A percentile compares a stretch with the other conserved stretches of the same genome.
Evolutionary conservation across 2,888 invertebrate species (phyloP).

Genomic region (Eulithis prunata): DNA sequence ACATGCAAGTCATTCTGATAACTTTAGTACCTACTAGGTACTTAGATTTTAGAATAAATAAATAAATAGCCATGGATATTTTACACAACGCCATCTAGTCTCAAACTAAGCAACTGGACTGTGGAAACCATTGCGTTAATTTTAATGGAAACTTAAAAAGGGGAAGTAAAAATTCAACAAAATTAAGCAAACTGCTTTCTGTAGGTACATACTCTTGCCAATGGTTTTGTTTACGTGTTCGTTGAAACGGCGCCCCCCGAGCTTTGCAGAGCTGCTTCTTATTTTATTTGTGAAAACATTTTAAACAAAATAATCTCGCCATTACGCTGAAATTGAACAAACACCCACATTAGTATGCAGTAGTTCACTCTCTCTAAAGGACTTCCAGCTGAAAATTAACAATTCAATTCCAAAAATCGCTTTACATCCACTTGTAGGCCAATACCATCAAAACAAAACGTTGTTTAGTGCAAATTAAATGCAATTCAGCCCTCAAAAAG

Average conservation of each 20-base stretch:
- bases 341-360: slow-evolving; percentile 42
- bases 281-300: slow-evolving; percentile 37
- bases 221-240: slow-evolving; percentile 37
- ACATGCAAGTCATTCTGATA: too few relatives aligned
- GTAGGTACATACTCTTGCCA: slow-evolving; percentile 24
- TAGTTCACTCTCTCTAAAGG: slow-evolving; percentile 42
- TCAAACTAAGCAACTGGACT: too few relatives aligned
- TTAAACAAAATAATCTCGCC: slow-evolving; percentile 38
- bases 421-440: slow-evolving; percentile 52
- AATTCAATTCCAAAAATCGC: slow-evolving; percentile 46
- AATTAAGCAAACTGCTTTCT: slow-evolving; percentile 32
- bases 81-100: too few relatives aligned
- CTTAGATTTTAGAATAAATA: too few relatives aligned
- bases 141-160: neutral
- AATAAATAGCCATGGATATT: too few relatives aligned
- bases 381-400: slow-evolving; percentile 43
- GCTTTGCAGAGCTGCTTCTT: slow-evolving; percentile 26
- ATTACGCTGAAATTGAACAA: slow-evolving; percentile 41
- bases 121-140: too few relatives aligned
- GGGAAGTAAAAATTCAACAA: neutral
- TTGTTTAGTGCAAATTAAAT: slow-evolving; percentile 83
- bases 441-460: slow-evolving; percentile 66
- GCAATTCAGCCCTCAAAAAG: slow-evolving; percentile 81
- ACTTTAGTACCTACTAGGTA: too few relatives aligned
- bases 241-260: slow-evolving; percentile 7